These are phyloP conservation scores for Pachyramphus minor DNA, from an alignment of 2,113 vertebrate species.

Conservation along the genomic window DNA sequence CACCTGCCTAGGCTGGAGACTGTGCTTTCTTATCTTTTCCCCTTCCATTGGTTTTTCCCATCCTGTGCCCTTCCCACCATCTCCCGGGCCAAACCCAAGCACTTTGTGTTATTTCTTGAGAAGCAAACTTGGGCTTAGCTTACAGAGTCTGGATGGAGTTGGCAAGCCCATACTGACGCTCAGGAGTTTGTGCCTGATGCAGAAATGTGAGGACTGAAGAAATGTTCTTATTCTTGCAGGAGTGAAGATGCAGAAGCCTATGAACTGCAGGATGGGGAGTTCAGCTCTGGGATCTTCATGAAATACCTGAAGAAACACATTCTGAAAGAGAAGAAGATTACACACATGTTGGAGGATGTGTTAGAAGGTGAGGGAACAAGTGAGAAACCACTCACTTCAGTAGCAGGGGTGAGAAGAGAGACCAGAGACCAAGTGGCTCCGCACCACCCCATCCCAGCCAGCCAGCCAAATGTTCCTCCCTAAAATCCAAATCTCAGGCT, in stretches of 20 bases:
- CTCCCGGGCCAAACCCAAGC: neutral
- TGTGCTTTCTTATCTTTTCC: neutral
- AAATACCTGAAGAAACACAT: constrained; percentile 88
- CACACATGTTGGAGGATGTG: constrained; percentile 83
- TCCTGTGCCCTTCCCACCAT: neutral
- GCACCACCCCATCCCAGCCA: neutral
- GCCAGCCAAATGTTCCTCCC: neutral
- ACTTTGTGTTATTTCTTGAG: neutral
- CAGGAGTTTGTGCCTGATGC: neutral
- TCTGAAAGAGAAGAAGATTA: constrained; percentile 79
- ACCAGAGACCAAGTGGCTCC: neutral
- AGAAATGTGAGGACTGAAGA: neutral
- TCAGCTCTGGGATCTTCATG: constrained; percentile 87
- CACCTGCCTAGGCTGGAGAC: neutral
- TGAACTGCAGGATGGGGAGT: constrained; percentile 84
- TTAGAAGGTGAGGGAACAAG: constrained; percentile 75
- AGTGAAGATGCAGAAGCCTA: constrained; percentile 86
- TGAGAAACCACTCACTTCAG: neutral
- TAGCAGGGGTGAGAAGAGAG: neutral
- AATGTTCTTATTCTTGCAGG: constrained; percentile 54
- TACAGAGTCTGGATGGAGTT: neutral
- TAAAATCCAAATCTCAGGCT: neutral
- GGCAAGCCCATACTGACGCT: neutral
- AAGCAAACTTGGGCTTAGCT: neutral
- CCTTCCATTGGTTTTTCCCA: neutral